Evolutionary conservation across 2,888 invertebrate species (phyloP), one percentile per base, ranked within the genome.

Genomic region (Hypena proboscidalis): DNA sequence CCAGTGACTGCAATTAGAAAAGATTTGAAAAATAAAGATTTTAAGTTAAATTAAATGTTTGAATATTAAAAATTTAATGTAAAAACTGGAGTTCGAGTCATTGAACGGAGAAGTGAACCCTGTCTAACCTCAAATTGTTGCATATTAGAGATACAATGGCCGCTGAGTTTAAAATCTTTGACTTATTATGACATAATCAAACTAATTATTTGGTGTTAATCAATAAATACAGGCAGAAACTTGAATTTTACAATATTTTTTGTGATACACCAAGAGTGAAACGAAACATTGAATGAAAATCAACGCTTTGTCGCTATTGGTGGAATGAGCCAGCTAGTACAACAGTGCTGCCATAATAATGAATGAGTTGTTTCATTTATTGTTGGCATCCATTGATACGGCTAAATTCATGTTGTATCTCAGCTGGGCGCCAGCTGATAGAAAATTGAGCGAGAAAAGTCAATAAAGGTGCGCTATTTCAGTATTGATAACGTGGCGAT

Each of bases 351-450:
- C 67, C 76, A 75, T 53, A 39, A 4, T 39, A 8, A 39, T 33
- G 32, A 14, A 38, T 26, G 46, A 57, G 62, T 55, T 48, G 65
- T 69, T 58, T 52, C 58, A 64, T 36, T 27, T 34, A 23, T 47
- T 58, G 80, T 85, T 88, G 85, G 80, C 57, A 40, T 2, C 6
- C 1, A 1, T 37, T 73, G 59, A 58, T 59, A 66, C 42, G 27
- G 56, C 80, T 74, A 80, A 50, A 29, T 85, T 90, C 89, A 83
- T 49, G 42, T 52, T 21, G 46, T 43, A 72, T 64, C 80, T 83
- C 90, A 90, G 90, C 90, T 90, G 90, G 82, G 77, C 77, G 80
- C 83, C 90, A 90, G 89, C 89, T 89, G 90, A 89, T 88, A 83
- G 80, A 77, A 84, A 82, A 83, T 80, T 81, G 72, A 79, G 77